Evolutionary conservation across 2,888 invertebrate genomes (phyloP).

Genomic region (Galeruca laticollis): DNA sequence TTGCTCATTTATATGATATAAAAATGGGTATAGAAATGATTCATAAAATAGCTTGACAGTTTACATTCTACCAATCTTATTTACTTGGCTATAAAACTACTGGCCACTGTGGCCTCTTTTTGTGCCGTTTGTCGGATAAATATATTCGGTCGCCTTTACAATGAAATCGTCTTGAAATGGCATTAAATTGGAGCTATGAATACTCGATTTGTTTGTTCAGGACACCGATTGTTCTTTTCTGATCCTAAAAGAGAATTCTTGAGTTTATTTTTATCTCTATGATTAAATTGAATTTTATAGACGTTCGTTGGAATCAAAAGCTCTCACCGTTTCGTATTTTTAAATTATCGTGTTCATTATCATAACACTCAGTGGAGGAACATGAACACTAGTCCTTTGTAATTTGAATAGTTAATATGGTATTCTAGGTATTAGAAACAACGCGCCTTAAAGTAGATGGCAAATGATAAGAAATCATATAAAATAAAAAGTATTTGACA

Average conservation of each 20-base stretch:
- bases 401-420: no score
- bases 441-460: no score
- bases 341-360: no score
- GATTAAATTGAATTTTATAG: not conserved
- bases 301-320: not conserved
- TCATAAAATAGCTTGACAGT: constrained; percentile 22
- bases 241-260: constrained; percentile 1
- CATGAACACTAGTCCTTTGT: no score
- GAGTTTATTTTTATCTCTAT: not conserved
- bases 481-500: no score
- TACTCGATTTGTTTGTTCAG: constrained; percentile 38
- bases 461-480: no score
- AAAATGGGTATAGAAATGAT: not conserved
- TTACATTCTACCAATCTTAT: constrained; percentile 18
- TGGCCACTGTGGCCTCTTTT: constrained; percentile 25
- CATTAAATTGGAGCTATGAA: constrained; percentile 40
- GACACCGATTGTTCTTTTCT: constrained; percentile 24
- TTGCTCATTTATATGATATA: no score
- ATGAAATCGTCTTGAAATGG: constrained; percentile 23
- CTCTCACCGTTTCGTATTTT: no score
- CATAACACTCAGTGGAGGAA: no score
- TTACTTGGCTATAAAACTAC: constrained; percentile 18
- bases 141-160: constrained; percentile 22
- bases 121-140: constrained; percentile 1
- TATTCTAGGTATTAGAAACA: no score